A percentile compares a stretch with the other conserved stretches of the same genome.
Evolutionary conservation across 2,797 vertebrate genomes (phyloP).

Genomic region (Gadopsis marmoratus): DNA sequence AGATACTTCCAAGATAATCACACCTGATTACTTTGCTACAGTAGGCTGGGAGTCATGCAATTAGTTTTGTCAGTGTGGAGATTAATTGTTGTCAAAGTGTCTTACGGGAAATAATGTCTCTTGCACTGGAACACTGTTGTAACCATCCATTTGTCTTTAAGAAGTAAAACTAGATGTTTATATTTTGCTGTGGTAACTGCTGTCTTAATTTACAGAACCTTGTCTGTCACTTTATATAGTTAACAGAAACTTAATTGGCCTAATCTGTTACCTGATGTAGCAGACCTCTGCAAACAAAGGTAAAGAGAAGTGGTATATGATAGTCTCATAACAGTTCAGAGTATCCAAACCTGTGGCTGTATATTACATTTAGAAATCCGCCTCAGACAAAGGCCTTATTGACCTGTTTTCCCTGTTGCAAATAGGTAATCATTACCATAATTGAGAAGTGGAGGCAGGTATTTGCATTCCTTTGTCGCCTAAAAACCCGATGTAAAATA

Average conservation of each 20-base stretch:
- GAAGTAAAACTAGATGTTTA: conserved; percentile 1
- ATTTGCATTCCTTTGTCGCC: background rate
- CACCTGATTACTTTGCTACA: background rate
- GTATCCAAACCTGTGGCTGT: background rate
- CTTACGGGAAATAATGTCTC: background rate
- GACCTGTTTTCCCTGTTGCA: background rate
- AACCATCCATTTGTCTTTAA: background rate
- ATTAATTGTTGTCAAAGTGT: background rate
- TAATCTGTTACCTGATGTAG: conserved; percentile 3
- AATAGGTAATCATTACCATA: background rate
- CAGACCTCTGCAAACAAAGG: conserved; percentile 4
- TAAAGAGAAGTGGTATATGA: conserved; percentile 9
- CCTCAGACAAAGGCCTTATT: background rate
- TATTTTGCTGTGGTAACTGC: background rate
- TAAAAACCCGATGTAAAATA: background rate
- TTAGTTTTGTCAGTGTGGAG: conserved; percentile 7
- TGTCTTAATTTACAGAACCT: conserved; percentile 8
- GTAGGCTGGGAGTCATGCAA: background rate
- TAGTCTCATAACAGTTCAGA: background rate
- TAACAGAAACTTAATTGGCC: background rate
- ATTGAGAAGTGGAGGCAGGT: background rate
- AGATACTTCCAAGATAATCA: background rate
- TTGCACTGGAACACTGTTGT: background rate
- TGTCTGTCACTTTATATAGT: conserved; percentile 15
- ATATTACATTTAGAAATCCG: background rate